phyloP scores from a whole-genome alignment of 2,888 invertebrate genomes.

The Himalopsyche japonica region DNA sequence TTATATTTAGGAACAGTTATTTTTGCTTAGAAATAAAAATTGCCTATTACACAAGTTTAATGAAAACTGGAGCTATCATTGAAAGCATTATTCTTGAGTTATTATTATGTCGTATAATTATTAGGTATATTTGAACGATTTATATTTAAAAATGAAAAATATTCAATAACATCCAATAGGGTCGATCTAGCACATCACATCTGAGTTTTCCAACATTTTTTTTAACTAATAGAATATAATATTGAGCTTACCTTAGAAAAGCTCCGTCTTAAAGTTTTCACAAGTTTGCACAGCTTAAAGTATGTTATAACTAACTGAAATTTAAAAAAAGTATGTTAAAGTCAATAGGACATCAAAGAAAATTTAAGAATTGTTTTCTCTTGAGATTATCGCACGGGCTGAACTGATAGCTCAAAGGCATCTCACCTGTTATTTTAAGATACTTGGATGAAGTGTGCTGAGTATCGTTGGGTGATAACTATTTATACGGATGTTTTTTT shows the following conservation, averaged over 20 bases:
- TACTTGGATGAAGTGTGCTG: conserved; percentile 16
- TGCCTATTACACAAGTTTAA: too few relatives aligned
- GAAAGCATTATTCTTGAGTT: too few relatives aligned
- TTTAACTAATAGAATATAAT: too few relatives aligned
- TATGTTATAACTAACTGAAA: neutral
- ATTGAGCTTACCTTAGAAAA: neutral
- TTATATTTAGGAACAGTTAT: too few relatives aligned
- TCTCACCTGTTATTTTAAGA: conserved; percentile 1
- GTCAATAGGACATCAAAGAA: neutral
- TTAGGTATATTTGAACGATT: too few relatives aligned
- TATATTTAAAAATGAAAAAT: too few relatives aligned
- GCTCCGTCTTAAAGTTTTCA: neutral
- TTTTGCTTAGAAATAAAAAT: too few relatives aligned
- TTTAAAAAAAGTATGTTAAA: neutral
- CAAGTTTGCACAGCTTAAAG: neutral
- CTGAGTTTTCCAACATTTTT: too few relatives aligned
- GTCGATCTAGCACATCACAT: too few relatives aligned
- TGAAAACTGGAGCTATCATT: too few relatives aligned
- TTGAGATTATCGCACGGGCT: neutral
- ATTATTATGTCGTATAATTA: too few relatives aligned
- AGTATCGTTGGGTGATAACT: conserved; percentile 19
- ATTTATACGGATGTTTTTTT: conserved; percentile 33
- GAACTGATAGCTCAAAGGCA: neutral
- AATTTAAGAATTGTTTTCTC: neutral
- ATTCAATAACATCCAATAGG: too few relatives aligned